Conservation (phyloP, 1,140 invertebrate genomes). For the Schlechtendalia chinensis region DNA sequence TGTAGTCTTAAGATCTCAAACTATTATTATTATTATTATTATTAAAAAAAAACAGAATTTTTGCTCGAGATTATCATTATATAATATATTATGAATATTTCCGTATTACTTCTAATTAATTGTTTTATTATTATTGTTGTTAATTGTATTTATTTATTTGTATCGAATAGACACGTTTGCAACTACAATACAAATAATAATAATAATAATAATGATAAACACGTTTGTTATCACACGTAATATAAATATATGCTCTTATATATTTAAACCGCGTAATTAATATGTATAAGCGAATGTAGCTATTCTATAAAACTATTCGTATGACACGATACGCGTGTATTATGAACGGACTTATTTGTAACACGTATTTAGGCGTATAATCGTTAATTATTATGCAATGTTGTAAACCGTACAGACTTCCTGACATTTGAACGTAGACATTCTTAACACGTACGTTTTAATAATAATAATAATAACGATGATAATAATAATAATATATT, state of each 20-base stretch:
- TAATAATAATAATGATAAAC: too few relatives aligned
- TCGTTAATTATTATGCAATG: background rate
- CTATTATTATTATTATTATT: conserved; percentile 33
- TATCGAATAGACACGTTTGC: background rate
- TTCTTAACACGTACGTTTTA: background rate
- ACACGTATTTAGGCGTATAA: background rate
- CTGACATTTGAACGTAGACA: background rate
- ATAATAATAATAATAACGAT: conserved; percentile 5
- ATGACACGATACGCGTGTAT: too few relatives aligned
- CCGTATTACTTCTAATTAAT: background rate
- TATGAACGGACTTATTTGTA: background rate
- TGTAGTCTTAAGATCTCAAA: conserved; percentile 47
- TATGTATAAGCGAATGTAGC: background rate
- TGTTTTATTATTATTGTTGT: too few relatives aligned
- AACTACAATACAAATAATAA: conserved; percentile 12
- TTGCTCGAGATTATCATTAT: conserved; percentile 24
- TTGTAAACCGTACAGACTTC: conserved; percentile 17
- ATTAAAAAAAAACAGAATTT: background rate
- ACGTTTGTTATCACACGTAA: background rate
- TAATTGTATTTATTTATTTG: background rate
- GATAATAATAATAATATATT: conserved; percentile 1
- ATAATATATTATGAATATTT: background rate
- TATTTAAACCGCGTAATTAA: too few relatives aligned
- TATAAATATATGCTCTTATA: too few relatives aligned
- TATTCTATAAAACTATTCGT: too few relatives aligned